Evolutionary conservation across 2,888 invertebrate genomes (phyloP), one percentile per base, ranked within the genome.

Genomic region (Helobdella robusta): DNA sequence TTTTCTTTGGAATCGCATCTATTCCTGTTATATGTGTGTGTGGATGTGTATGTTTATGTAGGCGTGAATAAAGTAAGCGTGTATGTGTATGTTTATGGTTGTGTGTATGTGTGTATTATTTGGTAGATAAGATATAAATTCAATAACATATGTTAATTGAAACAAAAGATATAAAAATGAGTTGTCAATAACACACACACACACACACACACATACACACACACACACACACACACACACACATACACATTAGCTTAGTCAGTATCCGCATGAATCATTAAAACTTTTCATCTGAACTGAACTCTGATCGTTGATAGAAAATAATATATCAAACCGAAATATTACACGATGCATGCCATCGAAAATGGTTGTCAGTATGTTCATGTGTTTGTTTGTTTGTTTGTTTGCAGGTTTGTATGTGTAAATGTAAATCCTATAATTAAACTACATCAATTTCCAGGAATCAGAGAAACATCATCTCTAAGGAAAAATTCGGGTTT

Each of bases 41-140:
- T 54, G 8, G 28, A 32, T 54, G 28, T 54, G 54, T 54, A 32
- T 54, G 54, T 54, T 28, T 54, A n/a, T 54, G 54, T 54, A 32
- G 28, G 54, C 32, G 54, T 54, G 54, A 30, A 32, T 54, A 32
- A 32, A 30, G 28, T 54, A 32, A 30, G 54, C 32, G 54, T 54
- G 54, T 54, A 32, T 54, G 54, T 54, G 54, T 54, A 32, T 54
- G 54, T 54, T 28, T 54, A n/a, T 54, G 54, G 28, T 11, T 54
- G 30, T 20, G 30, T 28, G 54, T 54, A 23, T 54, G 54, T 54
- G 54, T 54, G 23, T 54, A 5, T 28, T 28, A 30, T 11, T 25
- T 15, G 28, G 11, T 28, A 6, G 28, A 23, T 54, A n/a, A 8
- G 50, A 23, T 4, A 5, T 23, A 18, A 50, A 50, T n/a, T n/a